Base-by-base conservation (phyloP, 2,113 vertebrate genomes). In the Puntigrus tetrazona region DNA sequence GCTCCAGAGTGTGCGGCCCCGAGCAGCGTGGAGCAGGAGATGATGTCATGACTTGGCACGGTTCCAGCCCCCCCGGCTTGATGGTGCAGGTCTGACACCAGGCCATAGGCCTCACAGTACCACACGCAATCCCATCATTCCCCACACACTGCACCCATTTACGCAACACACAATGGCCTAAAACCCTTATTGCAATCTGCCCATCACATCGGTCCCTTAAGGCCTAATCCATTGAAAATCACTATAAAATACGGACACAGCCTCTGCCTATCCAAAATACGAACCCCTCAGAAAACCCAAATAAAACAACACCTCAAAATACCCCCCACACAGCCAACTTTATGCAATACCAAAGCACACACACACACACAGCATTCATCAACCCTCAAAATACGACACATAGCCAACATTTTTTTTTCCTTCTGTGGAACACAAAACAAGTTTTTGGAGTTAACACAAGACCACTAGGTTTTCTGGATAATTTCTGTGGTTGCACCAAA, bases 11-110 rank as follows among this genome's bases (percentile, higher is more conserved):
- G 88, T 87, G 86, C 88, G 29, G 78, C 47, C 82, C 76, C 76
- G 81, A 70, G 84, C 59, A 81, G 85, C 79, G 82, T 76, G 83
- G 79, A 83, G 82, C 84, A 86, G 69, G 86, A 88, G 90, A 89
- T 89, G 84, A 83, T 89, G 88, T 90, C 90, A 88, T 88, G 82
- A 84, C 72, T 87, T 88, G 76, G 89, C 90, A 78, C 45, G 22
- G 55, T 69, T 86, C 88, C 86, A 78, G 57, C 55, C 50, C 72
- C 72, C 36, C 65, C 73, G 45, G 76, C 86, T 85, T 73, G 79
- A 83, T 86, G 50, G 63, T 77, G 81, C 84, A 78, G 83, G 43
- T 67, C 61, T 83, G 70, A 57, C 52, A 73, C 78, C 14, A 59
- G 83, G 72, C 86, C 83, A 87, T 52, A 65, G 78, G 78, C 78